A percentile compares a stretch with the other conserved stretches of the same genome.
Conservation (phyloP, 30 jellyfish, hydroid and myxozoan species). For the Aurelia sp. region DNA sequence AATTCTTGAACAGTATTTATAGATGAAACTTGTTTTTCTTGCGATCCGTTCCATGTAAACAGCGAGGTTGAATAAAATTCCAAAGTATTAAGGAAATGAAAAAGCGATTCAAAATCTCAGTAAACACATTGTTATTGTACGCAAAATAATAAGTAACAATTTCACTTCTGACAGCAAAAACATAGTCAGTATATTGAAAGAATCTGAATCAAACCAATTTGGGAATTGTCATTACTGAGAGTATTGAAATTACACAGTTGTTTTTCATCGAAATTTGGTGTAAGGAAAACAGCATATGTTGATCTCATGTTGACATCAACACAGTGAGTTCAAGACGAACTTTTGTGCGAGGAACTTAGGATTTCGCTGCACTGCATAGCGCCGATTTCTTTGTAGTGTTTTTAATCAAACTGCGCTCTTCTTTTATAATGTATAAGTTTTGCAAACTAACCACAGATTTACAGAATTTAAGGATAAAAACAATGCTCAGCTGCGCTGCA, state of each 20-base stretch:
- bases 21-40: too few relatives aligned
- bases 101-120: too few relatives aligned
- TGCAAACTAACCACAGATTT: constrained; percentile 32
- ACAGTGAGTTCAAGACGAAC: constrained; percentile 19
- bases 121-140: too few relatives aligned
- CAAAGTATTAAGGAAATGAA: too few relatives aligned
- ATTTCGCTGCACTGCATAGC: background rate
- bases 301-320: constrained; percentile 11
- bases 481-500: constrained; percentile 18
- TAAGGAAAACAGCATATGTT: constrained; percentile 1
- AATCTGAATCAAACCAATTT: too few relatives aligned
- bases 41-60: too few relatives aligned
- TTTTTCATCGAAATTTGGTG: background rate
- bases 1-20: too few relatives aligned
- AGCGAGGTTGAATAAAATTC: too few relatives aligned
- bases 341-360: constrained; percentile 12
- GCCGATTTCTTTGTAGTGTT: constrained; percentile 2
- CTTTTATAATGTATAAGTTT: constrained; percentile 9
- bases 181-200: too few relatives aligned
- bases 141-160: too few relatives aligned
- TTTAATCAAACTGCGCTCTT: constrained; percentile 5
- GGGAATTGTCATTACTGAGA: background rate
- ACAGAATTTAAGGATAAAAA: constrained; percentile 11
- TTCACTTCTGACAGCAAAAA: too few relatives aligned
- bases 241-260: background rate